Conservation (phyloP, 35 echinoderm and acorn worm species). For the Holothuria glaberrima region DNA sequence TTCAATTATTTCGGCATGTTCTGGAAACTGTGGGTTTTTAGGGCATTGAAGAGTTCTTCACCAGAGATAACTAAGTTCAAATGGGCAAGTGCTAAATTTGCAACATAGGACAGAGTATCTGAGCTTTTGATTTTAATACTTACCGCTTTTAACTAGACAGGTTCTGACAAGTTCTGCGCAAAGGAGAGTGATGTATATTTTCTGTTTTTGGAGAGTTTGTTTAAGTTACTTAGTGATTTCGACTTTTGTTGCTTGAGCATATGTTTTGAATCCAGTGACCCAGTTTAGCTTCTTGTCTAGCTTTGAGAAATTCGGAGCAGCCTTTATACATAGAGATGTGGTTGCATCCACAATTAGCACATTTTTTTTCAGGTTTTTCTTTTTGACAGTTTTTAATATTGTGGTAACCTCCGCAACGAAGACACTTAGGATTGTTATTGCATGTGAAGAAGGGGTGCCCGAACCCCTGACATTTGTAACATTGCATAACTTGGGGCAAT, state of each 20-base stretch:
- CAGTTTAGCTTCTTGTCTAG: neutral
- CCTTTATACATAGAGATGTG: conserved; percentile 27
- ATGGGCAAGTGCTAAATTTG: neutral
- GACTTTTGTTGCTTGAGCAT: neutral
- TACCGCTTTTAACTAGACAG: neutral
- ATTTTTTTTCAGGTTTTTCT: neutral
- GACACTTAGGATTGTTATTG: neutral
- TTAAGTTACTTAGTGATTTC: neutral
- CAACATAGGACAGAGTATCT: neutral
- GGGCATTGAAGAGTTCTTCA: neutral
- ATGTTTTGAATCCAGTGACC: neutral
- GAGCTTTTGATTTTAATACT: neutral
- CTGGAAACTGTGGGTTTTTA: neutral
- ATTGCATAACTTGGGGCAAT: neutral
- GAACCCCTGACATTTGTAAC: conserved; percentile 25
- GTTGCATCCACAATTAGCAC: conserved; percentile 6
- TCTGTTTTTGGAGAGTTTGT: neutral
- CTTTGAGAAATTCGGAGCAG: neutral
- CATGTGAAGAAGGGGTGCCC: neutral
- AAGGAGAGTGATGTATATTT: neutral
- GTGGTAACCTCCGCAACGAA: neutral
- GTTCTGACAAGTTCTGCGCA: neutral
- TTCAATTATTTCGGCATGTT: neutral
- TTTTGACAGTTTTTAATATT: neutral
- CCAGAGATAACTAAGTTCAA: neutral